Base-by-base conservation (phyloP, 2,888 invertebrate species). In the Acleris emargana region DNA sequence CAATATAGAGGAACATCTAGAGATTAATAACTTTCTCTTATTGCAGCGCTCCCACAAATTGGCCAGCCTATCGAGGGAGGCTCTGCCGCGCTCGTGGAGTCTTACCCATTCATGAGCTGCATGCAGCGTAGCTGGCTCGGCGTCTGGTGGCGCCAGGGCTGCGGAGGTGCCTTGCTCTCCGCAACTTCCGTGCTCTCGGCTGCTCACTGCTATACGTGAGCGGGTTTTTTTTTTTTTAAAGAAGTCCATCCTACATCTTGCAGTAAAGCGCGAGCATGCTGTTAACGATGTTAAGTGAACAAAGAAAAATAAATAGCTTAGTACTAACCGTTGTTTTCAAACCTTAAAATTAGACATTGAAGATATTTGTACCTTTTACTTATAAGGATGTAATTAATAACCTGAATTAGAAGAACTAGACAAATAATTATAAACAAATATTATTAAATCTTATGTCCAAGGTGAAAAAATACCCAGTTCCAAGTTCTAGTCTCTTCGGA, bases 181-280 rank as follows among this genome's bases (percentile, higher is more conserved):
- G 3, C 62, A 2, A 71, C 3, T 5, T 18, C 72, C 1, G 70
- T 88, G 0, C 67, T 87, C 17, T 83, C 88, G 1, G 87, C 88
- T 58, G 83, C 86, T 59, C 86, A 87, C 66, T 88, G 88, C 67
- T 84, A 69, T 70, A 17, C 50, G 88, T 88, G 76, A 76, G 84
- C 80, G 17, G 7, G 28, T 0, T 16, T 11, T 7, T 0, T 50
- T 0, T 50, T 50, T 22, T n/a, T 6, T n/a, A 16, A 45, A 17
- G 17, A n/a, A 45, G 9, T 16, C 9, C 42, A 42, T 42, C 42
- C 38, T 1, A 38, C 9, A 13, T 42, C 13, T 13, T 1, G 9
- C 4, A 42, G 0, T 5, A 25, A 5, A 5, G 25, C 5, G 25
- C 25, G 25, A 25, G 5, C 25, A 25, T 5, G 25, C 25, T 5